These are phyloP conservation scores for Piliocolobus tephrosceles DNA, from an alignment of 2,113 vertebrate genomes.

Conservation along the genomic window DNA sequence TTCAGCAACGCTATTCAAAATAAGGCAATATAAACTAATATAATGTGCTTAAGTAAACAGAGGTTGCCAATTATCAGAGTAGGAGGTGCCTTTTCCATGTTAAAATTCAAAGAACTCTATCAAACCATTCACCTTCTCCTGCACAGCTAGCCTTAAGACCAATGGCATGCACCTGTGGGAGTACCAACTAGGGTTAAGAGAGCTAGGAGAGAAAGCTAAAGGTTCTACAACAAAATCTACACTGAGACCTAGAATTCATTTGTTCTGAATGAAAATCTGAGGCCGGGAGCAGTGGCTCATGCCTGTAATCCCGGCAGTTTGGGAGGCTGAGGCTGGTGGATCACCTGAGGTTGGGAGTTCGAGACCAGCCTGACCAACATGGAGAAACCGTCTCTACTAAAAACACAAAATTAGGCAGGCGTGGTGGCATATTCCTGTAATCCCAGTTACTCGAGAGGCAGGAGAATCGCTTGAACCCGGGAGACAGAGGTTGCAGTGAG, in stretches of 20 bases:
- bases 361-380: too few relatives aligned
- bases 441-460: too few relatives aligned
- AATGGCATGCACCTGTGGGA: not conserved
- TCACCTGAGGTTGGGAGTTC: too few relatives aligned
- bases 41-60: not conserved
- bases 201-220: not conserved
- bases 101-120: not conserved
- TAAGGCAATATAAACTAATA: conserved; percentile 27
- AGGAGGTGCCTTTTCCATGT: not conserved
- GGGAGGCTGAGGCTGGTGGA: too few relatives aligned
- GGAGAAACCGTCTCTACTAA: too few relatives aligned
- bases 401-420: too few relatives aligned
- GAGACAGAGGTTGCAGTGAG: too few relatives aligned
- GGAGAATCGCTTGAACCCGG: too few relatives aligned
- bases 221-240: not conserved
- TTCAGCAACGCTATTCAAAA: conserved; percentile 84
- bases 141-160: not conserved
- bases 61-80: not conserved
- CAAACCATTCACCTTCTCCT: not conserved
- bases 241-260: not conserved
- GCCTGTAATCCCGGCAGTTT: too few relatives aligned
- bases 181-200: not conserved
- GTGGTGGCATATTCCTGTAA: too few relatives aligned
- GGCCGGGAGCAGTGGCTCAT: too few relatives aligned
- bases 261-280: not conserved